Conservation (phyloP, 2,113 vertebrate genomes). For the Terrapene triunguis region DNA sequence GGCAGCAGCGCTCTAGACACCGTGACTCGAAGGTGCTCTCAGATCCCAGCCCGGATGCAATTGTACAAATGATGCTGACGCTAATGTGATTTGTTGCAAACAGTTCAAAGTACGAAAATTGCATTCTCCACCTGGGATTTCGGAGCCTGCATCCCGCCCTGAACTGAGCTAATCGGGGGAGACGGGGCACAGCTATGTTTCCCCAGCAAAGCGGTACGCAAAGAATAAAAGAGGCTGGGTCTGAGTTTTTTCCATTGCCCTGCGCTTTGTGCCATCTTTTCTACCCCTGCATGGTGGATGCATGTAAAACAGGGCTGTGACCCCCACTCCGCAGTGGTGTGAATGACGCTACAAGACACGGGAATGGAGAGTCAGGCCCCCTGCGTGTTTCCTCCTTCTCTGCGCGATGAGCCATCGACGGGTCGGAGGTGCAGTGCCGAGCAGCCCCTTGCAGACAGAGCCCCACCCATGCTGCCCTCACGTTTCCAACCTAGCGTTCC, state of each 20-base stretch:
- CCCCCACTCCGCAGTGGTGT: fast-evolving
- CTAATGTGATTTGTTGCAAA: neutral
- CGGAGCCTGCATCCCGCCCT: neutral
- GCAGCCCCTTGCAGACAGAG: neutral
- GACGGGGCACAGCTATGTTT: neutral
- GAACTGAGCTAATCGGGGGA: neutral
- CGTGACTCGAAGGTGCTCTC: neutral
- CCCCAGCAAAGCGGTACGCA: neutral
- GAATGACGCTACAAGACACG: no score
- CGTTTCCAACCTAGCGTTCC: neutral
- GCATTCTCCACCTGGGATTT: neutral
- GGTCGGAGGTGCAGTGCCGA: neutral
- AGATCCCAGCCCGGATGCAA: neutral
- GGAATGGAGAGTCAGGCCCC: neutral
- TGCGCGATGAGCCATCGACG: neutral
- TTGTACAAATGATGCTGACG: neutral
- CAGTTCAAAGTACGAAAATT: neutral
- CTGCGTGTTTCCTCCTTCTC: neutral
- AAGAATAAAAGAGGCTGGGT: neutral
- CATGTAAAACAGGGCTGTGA: neutral
- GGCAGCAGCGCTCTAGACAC: neutral
- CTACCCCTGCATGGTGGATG: neutral
- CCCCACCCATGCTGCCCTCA: neutral
- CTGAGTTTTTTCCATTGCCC: neutral
- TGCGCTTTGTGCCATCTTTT: neutral